Base-by-base conservation (phyloP, 1,140 invertebrate genomes). In the Ctenoplectra terminalis region DNA sequence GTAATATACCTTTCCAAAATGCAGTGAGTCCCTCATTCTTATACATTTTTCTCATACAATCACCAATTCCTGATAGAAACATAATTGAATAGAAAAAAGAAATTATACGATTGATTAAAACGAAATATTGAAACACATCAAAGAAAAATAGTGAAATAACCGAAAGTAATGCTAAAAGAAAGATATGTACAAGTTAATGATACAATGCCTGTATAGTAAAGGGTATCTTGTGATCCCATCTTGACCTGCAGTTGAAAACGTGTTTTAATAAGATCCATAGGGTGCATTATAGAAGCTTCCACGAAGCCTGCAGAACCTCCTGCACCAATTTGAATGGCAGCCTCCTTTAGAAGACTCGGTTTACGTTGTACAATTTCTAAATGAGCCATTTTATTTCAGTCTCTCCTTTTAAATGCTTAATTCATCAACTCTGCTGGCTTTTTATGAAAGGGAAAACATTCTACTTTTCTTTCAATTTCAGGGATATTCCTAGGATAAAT, bases 211-310 rank as follows among this genome's bases (percentile, higher is more conserved):
- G 92, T 95, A 85, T 96, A 96, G 87, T 95, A 94, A 23, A 94
- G 87, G 17, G 94, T 93, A 92, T 95, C 94, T 46, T 63, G 66
- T n/a, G 89, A 82, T 58, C 84, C 89, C 37, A 88, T 82, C 74
- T 94, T 95, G n/a, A 94, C 91, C 92, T 98, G 97, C 48, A 98
- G 94, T 93, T 98, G 97, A 85, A 98, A 95, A 75, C 97, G 94
- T 9, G 98, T 99, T 94, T 99, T 99, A 1, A 99, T 96, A 73
- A 99, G 94, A 94, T 99, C 98, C 90, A 99, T 94, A 3, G 98
- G 98, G 94, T 99, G 98, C 98, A 99, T 99, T 75, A 99, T 96
- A 90, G 97, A 98, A 66, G 99, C 97, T 95, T 99, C 98, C 23
- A 98, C 95, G 93, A 99, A 98, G 83, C 98, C 98, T 85, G 98